Evolutionary conservation across 2,113 vertebrate genomes (phyloP).

Genomic region (Uria aalge): DNA sequence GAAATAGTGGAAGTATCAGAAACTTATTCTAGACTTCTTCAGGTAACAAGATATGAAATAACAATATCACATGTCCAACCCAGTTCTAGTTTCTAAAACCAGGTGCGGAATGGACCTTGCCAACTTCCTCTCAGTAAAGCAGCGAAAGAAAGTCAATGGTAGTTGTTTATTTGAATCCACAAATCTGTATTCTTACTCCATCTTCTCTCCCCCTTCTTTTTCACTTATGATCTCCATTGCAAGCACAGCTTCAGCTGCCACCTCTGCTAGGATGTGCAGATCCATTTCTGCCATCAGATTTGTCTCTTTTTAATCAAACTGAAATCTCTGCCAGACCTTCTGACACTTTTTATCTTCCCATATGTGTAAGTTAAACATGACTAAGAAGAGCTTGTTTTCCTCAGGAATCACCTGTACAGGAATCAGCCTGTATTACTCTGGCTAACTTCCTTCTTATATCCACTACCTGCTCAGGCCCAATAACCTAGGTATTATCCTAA

Average conservation of each 20-base stretch:
- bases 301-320: neutral
- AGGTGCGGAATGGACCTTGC: neutral
- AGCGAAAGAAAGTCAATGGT: neutral
- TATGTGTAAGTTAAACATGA: neutral
- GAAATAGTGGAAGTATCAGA: neutral
- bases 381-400: neutral
- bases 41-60: neutral
- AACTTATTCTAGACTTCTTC: neutral
- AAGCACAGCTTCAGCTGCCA: neutral
- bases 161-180: neutral
- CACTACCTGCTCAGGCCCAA: neutral
- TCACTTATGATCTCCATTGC: neutral
- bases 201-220: neutral
- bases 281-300: neutral
- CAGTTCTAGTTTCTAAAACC: neutral
- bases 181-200: neutral
- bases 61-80: neutral
- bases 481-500: neutral
- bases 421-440: neutral
- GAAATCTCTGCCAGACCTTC: neutral
- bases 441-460: neutral
- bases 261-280: neutral
- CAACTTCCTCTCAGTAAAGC: neutral
- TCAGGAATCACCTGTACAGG: neutral
- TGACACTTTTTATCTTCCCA: neutral